Evolutionary conservation across 2,113 vertebrate species (phyloP), one percentile per base, ranked within the genome.

Genomic region (Ptilorrhoa leucosticta): DNA sequence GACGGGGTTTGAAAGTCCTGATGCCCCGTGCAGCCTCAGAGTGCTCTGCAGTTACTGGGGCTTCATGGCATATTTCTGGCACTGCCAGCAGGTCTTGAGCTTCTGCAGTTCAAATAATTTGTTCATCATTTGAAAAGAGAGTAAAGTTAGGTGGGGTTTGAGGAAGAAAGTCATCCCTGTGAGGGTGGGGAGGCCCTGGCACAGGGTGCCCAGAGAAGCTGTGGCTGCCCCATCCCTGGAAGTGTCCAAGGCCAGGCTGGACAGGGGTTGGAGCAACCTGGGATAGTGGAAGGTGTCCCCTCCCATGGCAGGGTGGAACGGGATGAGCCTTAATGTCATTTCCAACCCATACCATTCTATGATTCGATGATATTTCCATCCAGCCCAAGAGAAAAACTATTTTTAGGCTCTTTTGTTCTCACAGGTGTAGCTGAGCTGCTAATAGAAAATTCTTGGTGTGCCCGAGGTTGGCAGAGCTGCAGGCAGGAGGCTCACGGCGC

Each of bases 231-330:
- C 61, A 61, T 68, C 30, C 78, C 39, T 76, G 70, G 30, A 0
- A 68, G 9, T 40, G 39, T 0, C 14, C 70, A 27, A 35, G 47
- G 24, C n/a, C 69, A 31, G 61, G 30, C 0, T 61, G 53, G 57
- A 57, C 0, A 0, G 14, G 14, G 14, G 26, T 48, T 22, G 50
- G 79, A 69, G 8, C 17, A 22, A 0, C 11, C 45, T 40, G 70
- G 40, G 24, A 3, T 0, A 1, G n/a, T 22, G 54, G 78, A 27
- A 69, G 7, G 0, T 53, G n/a, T 27, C 30, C 17, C 54, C 53
- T 28, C 10, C 31, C 22, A 2, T 10, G 23, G 39, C 61, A 60
- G 4, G 2, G 9, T 30, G 40, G 69, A 4, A 60, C 0, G 0
- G 4, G 54, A 6, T 33, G 30, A 54, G 15, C 31, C 69, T 76